Base-by-base conservation (phyloP, 64 coral and sea anemone species). In the Actinia tenebrosa region DNA sequence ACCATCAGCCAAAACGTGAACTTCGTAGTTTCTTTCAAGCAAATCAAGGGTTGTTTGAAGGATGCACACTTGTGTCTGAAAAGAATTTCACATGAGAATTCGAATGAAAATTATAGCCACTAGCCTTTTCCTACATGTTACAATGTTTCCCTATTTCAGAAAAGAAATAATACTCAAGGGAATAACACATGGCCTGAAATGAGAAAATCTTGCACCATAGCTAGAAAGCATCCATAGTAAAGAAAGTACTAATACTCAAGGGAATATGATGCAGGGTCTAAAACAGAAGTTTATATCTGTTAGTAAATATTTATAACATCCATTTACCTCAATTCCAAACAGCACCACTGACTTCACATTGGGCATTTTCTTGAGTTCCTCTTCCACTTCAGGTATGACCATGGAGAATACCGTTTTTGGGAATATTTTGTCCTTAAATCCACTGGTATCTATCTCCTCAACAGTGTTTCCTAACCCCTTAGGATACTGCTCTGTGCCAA, bases 351-450 rank as follows among this genome's bases (percentile, higher is more conserved):
- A 93, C 47, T 99, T 92, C 3, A 99, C 80, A 46, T 99, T 90
- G 14, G 71, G 46, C 72, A 93, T 72, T 26, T 90, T 78, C 71
- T 91, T 90, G 20, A 99, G 77, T 58, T 95, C 89, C 79, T 95
- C 90, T 60, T 99, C 97, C 4, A 99, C 97, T 20, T 95, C 97
- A 50, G 97, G 97, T 55, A 95, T 91, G 3, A 99, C 93, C 97
- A 99, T 99, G 16, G 97, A 99, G 77, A 99, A 99, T n/a, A 93
- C 92, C 44, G 97, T 99, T 77, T 99, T 99, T 3, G 97, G 86
- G 78, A 90, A 99, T 44, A 94, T 92, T 22, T 79, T 84, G 1
- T 96, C 97, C 50, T 90, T 93, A 56, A 99, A 93, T 26, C 52
- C 69, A n/a, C 61, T 93, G 5, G 93, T 99, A 27, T 99, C 97